phyloP scores from a whole-genome alignment of 2,797 vertebrate species.

The Neosilurus hyrtlii region DNA sequence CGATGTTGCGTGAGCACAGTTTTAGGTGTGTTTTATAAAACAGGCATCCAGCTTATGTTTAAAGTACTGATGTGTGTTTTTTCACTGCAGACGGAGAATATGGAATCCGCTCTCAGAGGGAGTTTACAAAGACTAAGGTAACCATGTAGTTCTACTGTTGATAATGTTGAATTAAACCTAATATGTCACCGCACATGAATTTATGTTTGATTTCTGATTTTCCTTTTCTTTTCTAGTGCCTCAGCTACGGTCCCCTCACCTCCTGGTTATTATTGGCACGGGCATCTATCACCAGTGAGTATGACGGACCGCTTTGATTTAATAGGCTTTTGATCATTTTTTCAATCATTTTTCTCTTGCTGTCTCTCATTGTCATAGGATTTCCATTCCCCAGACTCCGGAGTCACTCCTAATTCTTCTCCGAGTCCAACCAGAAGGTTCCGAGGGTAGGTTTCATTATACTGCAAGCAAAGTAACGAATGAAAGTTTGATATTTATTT shows the following conservation, averaged over 20 bases:
- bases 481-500: neutral
- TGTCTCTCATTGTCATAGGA: constrained; percentile 59
- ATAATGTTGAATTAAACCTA: neutral
- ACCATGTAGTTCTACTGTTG: neutral
- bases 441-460: constrained; percentile 60
- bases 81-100: constrained; percentile 68
- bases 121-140: constrained; percentile 72
- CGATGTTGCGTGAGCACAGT: neutral
- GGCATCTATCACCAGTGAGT: constrained; percentile 67
- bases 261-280: constrained; percentile 70
- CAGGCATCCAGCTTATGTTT: neutral
- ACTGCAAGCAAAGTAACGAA: neutral
- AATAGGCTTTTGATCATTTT: neutral
- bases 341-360: neutral
- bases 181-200: neutral
- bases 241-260: constrained; percentile 66
- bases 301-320: constrained; percentile 12
- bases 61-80: constrained; percentile 9
- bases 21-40: neutral
- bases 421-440: constrained; percentile 76
- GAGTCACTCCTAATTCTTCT: constrained; percentile 77
- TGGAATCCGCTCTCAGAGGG: constrained; percentile 68
- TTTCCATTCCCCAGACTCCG: constrained; percentile 71
- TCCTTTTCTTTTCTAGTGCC: constrained; percentile 56
- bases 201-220: neutral